phyloP scores from a whole-genome alignment of 1,140 invertebrate species.

The Philotrypesis tridentata region DNA sequence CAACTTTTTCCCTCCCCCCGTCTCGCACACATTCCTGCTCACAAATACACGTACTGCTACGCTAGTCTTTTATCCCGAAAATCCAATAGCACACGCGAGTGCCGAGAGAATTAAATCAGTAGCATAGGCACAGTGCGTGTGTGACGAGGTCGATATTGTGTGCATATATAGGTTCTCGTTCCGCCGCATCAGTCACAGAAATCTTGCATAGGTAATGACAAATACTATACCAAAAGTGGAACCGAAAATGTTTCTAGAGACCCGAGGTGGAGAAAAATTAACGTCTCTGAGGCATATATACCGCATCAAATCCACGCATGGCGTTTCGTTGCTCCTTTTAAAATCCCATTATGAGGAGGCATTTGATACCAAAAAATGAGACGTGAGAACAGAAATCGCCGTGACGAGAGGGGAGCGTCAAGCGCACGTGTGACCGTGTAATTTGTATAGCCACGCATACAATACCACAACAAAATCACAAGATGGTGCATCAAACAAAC shows the following conservation, averaged over 20 bases:
- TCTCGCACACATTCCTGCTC: neutral
- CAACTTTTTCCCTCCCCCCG: neutral
- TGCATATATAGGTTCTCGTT: too few species aligned
- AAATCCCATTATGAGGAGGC: conserved; percentile 26
- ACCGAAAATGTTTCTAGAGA: neutral
- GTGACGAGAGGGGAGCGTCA: neutral
- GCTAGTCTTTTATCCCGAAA: neutral
- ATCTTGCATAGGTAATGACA: neutral
- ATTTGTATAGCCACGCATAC: too few species aligned
- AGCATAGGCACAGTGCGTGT: neutral
- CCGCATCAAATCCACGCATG: neutral
- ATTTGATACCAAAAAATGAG: neutral
- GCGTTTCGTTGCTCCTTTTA: conserved; percentile 17
- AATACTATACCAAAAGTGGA: neutral
- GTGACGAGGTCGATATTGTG: neutral
- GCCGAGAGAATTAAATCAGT: conserved; percentile 11
- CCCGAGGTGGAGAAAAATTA: neutral
- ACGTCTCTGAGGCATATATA: neutral
- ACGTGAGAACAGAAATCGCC: neutral
- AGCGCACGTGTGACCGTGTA: neutral
- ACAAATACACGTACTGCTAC: neutral
- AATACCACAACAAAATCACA: neutral
- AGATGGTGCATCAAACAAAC: neutral
- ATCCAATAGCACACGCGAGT: conserved; percentile 1
- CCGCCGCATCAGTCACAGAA: neutral